Percentiles rank a stretch among this genome's conserved stretches.
Conservation (phyloP, 2,888 invertebrate species). For the Hymenopus coronatus region DNA sequence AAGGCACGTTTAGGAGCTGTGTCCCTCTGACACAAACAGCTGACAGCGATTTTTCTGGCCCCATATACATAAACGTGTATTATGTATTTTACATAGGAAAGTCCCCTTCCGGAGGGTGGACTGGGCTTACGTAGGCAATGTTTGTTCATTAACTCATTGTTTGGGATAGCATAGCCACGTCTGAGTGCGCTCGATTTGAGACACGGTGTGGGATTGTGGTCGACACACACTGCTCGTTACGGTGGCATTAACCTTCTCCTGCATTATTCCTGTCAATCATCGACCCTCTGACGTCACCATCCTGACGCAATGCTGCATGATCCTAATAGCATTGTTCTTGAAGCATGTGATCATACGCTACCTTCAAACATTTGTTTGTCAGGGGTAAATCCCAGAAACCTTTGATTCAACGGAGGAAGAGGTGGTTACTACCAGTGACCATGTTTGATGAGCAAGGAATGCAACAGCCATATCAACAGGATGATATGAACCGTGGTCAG, state of each 20-base stretch:
- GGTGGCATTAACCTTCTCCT: background rate
- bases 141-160: slow-evolving; percentile 22
- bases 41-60: slow-evolving; percentile 4
- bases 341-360: background rate
- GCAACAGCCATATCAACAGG: too few species aligned
- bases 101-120: background rate
- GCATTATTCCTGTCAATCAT: background rate
- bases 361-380: background rate
- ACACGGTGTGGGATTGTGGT: background rate
- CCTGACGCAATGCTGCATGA: background rate
- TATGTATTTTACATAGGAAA: background rate
- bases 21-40: slow-evolving; percentile 5
- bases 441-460: background rate
- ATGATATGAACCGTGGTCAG: too few species aligned
- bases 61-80: background rate
- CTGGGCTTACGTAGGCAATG: slow-evolving; percentile 15
- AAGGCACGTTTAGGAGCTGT: background rate
- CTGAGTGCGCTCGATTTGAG: slow-evolving; percentile 19
- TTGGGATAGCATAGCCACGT: slow-evolving; percentile 3
- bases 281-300: background rate
- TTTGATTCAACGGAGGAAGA: background rate
- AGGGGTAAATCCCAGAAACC: background rate
- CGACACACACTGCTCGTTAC: slow-evolving; percentile 11
- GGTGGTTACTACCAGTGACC: too few species aligned
- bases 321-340: background rate